Evolutionary conservation across 2,113 vertebrate genomes (phyloP).

Genomic region (Salvelinus fontinalis): DNA sequence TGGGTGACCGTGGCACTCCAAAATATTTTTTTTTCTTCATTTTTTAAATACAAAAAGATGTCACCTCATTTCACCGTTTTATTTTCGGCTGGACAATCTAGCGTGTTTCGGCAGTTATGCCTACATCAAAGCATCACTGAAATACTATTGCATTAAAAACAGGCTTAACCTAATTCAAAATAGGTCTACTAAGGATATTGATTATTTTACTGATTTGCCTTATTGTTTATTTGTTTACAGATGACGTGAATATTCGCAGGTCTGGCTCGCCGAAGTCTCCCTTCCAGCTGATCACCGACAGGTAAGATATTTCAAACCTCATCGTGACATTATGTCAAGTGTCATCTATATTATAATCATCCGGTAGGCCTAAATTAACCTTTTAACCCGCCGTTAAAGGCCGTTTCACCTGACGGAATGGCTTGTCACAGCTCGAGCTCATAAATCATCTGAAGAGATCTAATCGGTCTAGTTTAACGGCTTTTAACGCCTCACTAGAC

Average conservation of each 20-base stretch:
- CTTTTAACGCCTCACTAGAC: constrained; percentile 66
- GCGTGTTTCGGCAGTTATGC: background rate
- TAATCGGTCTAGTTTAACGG: constrained; percentile 64
- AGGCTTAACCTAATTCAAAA: background rate
- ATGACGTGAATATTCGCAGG: constrained; percentile 86
- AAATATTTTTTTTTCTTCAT: background rate
- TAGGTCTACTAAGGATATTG: background rate
- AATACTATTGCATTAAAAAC: too few relatives aligned
- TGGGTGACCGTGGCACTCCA: too few relatives aligned
- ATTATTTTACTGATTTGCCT: background rate
- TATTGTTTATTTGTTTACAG: constrained; percentile 61
- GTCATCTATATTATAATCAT: constrained; percentile 20
- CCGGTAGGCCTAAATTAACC: constrained; percentile 39
- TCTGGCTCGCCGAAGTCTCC: constrained; percentile 87
- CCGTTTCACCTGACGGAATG: constrained; percentile 49
- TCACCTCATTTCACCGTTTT: too few relatives aligned
- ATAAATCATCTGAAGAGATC: constrained; percentile 61
- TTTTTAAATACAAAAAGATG: background rate
- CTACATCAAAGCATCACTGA: background rate
- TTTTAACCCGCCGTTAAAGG: constrained; percentile 50
- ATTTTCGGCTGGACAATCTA: background rate
- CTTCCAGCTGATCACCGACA: constrained; percentile 91
- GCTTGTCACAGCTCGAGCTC: constrained; percentile 38
- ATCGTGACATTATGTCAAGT: constrained; percentile 33
- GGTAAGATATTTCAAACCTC: constrained; percentile 75